Evolutionary conservation across 2,113 vertebrate genomes (phyloP), one percentile per base, ranked within the genome.

Genomic region (Natator depressus): DNA sequence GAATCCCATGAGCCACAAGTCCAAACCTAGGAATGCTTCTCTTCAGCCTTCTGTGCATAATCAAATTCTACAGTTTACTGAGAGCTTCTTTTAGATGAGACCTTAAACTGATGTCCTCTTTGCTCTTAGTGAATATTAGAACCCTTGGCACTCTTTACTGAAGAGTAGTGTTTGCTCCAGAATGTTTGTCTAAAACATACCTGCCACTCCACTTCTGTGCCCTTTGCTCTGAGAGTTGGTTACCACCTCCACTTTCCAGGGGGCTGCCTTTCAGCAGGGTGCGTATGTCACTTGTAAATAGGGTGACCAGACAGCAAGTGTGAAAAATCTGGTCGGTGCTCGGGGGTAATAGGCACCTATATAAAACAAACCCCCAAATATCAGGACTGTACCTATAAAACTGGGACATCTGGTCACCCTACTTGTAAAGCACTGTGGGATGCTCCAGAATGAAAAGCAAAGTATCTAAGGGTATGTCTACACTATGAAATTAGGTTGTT

Each of bases 161-260:
- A 0, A 1, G n/a, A 31, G 49, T 0, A 17, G 22, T 1, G 1
- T 24, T 31, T 2, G n/a, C 55, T 29, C 89, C 51, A 3, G 27
- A 1, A 46, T 51, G 49, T 2, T 10, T 47, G 57, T 35, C n/a
- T 72, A 22, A 4, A 25, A n/a, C 0, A 1, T 14, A 19, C 35
- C 31, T 0, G 29, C 35, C 3, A n/a, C 76, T 11, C 51, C n/a
- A 1, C 0, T 2, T 46, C 6, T 31, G 51, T 8, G 19, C 38
- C 3, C 24, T 79, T 29, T 49, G 76, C 46, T 78, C 35, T n/a
- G n/a, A 31, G 1, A 46, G 35, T 46, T 49, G 51, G 80, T 2
- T 90, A 31, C 69, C 69, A 69, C 54, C 38, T 31, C 0, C 24
- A 20, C 35, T 38, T n/a, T 8, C 22, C 38, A 4, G 19, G 5